Base-by-base conservation (phyloP, 2,113 vertebrate species). In the Limnothrissa miodon region DNA sequence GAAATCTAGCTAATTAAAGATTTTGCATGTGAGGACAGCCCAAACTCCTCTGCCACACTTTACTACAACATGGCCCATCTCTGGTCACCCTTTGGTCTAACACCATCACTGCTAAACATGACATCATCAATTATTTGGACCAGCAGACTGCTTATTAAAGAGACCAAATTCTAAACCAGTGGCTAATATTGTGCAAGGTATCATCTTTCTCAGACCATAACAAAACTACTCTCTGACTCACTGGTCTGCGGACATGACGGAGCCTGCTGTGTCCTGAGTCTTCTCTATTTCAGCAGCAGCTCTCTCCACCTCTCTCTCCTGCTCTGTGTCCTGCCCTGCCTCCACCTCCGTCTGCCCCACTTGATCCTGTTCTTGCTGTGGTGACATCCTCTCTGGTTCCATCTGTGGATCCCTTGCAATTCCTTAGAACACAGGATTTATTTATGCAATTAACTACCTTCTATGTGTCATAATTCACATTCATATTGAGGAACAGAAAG, bases 171-270 rank as follows among this genome's bases (percentile, higher is more conserved):
- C 19, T 5, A 23, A 56, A n/a, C n/a, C n/a, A 56, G 19, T 5
- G 21, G 5, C 51, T 7, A 4, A 21, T 53, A 6, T 56, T 56
- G 51, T 23, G 51, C 19, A 56, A 5, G 21, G 51, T 56, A 56
- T 19, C 19, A 1, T 23, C 51, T 56, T 0, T 5, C 21, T 53
- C 51, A 56, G 5, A 23, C 21, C 11, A 17, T 48, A 17, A 48
- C 42, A 42, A 17, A 48, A 48, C 46, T n/a, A 36, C 5, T 79
- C 9, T 21, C 39, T 44, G 0, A 81, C 85, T 90, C 90, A 93
- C 92, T 56, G 51, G 51, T 92, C 92, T n/a, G 85, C n/a, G 23
- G 81, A 82, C 11, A 86, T 6, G 29, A 70, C 78, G 53, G 90
- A 89, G 46, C 6, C 86, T 0, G 89, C 89, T 62, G 82, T 36